These are phyloP conservation scores for Micrasema longulum DNA, from an alignment of 1,140 invertebrate genomes.

Conservation along the genomic window DNA sequence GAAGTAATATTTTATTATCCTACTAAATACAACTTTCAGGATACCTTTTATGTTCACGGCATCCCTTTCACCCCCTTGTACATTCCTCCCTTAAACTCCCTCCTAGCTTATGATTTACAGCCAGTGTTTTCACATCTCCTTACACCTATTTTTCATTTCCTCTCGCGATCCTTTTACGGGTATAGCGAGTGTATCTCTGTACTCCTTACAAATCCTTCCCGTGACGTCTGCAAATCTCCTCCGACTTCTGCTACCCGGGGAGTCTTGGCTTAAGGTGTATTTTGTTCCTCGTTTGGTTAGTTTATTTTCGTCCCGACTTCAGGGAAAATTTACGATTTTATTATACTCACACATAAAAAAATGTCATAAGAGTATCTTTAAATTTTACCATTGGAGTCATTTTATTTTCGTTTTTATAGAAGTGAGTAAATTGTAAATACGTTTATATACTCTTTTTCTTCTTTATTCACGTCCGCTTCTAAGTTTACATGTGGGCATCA, in stretches of 20 bases:
- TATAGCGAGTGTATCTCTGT: constrained; percentile 7
- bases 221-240: constrained; percentile 51
- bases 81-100: constrained; percentile 5
- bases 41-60: too few species aligned
- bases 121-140: constrained; percentile 54
- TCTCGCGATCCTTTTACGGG: background rate
- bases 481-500: too few species aligned
- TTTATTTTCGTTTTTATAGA: too few species aligned
- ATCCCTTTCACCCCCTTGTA: constrained; percentile 1
- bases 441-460: too few species aligned
- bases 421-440: too few species aligned
- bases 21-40: too few species aligned
- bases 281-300: constrained; percentile 51
- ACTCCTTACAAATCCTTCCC: constrained; percentile 52
- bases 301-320: too few species aligned
- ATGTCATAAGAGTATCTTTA: too few species aligned
- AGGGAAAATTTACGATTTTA: too few species aligned
- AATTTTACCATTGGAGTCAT: too few species aligned
- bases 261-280: constrained; percentile 39
- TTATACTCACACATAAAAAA: too few species aligned
- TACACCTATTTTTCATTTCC: constrained; percentile 54
- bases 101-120: constrained; percentile 50
- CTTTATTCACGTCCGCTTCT: too few species aligned
- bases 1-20: background rate
- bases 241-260: constrained; percentile 38